Base-by-base conservation (phyloP, 2,797 vertebrate species). In the Babyrousa celebensis region DNA sequence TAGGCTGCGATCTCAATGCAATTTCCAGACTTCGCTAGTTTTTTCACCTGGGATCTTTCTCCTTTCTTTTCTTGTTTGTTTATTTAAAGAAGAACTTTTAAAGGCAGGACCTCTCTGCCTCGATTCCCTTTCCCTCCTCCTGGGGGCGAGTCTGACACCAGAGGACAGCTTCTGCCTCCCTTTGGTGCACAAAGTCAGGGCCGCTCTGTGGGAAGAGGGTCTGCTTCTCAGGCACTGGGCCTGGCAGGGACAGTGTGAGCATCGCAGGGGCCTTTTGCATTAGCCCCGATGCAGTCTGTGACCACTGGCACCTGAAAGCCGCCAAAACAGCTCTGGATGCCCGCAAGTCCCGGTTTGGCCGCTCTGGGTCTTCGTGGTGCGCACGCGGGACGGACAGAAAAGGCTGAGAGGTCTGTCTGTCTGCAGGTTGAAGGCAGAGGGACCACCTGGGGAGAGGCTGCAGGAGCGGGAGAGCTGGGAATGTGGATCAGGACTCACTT, bases 1-100 rank as follows among this genome's bases (percentile, higher is more conserved):
- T 95, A 71, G 67, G 70, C 85, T 96, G 97, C 95, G 97, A 96
- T 97, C 95, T 85, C 70, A 9, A n/a, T 6, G 75, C 87, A 52
- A 60, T 96, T 97, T 96, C 85, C 75, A 54, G 68, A 75, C 43
- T 36, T 63, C 29, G 20, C 58, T 93, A 10, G 12, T 21, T 48
- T 67, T 4, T 48, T 54, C 29, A 43, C 20, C 27, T 32, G 21
- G 56, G 58, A 23, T 52, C 23, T 68, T 89, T 62, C 29, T 54
- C 32, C 14, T 67, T 85, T 89, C 94, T 74, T 67, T 96, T 56
- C 67, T 85, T 78, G 4, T 72, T 80, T 93, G 56, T 91, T 92
- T 84, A 89, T 95, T 96, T 94, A 95, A 85, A 91, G 32, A 48
- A 88, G 91, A 91, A 72, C 71, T 32, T 78, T 77, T 36, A 36